A percentile compares a stretch with the other conserved stretches of the same genome.
These are phyloP conservation scores for Eulemur albifrons DNA, from an alignment of 2,797 vertebrate species.

Conservation along the genomic window DNA sequence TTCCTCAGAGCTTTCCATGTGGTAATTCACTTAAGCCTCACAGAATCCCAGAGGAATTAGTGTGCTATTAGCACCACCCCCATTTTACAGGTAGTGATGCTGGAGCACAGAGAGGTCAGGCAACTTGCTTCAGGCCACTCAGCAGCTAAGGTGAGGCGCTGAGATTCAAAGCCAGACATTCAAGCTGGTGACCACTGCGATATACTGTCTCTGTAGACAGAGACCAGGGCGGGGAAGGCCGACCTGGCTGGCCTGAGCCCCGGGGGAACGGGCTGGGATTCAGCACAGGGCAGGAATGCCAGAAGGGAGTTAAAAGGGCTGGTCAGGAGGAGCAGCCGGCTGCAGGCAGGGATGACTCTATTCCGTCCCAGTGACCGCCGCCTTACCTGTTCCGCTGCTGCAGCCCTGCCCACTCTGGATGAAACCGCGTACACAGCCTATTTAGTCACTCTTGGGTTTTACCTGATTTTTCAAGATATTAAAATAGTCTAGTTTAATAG, in stretches of 20 bases:
- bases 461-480: background rate
- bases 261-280: background rate
- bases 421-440: background rate
- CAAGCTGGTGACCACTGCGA: background rate
- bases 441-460: background rate
- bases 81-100: rapidly evolving
- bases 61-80: rapidly evolving
- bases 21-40: background rate
- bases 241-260: background rate
- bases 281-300: background rate
- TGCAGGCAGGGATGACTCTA: too few species aligned
- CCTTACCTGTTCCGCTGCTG: background rate
- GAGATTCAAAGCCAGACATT: background rate
- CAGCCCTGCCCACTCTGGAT: background rate
- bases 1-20: background rate
- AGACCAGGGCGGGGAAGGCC: background rate
- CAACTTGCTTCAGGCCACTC: background rate
- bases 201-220: background rate
- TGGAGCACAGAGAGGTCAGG: background rate
- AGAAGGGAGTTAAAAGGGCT: background rate
- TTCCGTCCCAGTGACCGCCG: background rate
- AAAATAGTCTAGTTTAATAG: background rate
- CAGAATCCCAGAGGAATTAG: rapidly evolving
- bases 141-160: background rate
- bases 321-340: background rate